These are phyloP conservation scores for Liposcelis brunnea DNA, from an alignment of 2,888 invertebrate species.

Conservation along the genomic window DNA sequence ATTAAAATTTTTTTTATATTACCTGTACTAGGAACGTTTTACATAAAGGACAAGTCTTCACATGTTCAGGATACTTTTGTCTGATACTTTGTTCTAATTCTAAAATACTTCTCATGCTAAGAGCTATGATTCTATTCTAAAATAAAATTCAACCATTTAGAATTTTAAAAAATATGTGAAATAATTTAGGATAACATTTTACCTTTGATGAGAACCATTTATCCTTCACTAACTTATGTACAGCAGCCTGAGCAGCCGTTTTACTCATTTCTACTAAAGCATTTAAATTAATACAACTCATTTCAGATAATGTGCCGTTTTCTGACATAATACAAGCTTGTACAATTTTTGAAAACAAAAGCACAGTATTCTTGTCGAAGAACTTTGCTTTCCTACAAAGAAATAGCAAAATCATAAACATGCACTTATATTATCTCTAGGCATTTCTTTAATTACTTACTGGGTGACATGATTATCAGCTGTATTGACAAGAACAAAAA, in stretches of 20 bases:
- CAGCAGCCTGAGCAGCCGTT: background rate
- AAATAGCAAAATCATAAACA: background rate
- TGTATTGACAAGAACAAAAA: background rate
- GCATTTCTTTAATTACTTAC: background rate
- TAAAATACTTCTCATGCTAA: background rate
- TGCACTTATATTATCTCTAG: no score
- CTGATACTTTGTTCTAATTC: background rate
- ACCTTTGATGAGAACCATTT: conserved; percentile 1
- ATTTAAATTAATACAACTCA: background rate
- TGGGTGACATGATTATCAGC: background rate
- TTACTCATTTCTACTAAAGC: background rate
- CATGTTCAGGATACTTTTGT: background rate
- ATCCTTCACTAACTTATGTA: background rate
- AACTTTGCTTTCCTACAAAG: background rate
- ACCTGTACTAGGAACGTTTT: background rate
- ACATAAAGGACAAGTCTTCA: background rate
- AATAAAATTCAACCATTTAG: background rate
- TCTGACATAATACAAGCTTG: background rate
- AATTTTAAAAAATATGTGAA: background rate
- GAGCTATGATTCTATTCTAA: background rate
- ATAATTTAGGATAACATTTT: conserved; percentile 1
- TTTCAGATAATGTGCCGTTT: background rate
- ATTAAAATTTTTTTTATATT: background rate
- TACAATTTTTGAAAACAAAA: conserved; percentile 1
- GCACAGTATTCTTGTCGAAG: background rate